Evolutionary conservation across 2,113 vertebrate genomes (phyloP).

Genomic region (Lasiurus borealis): DNA sequence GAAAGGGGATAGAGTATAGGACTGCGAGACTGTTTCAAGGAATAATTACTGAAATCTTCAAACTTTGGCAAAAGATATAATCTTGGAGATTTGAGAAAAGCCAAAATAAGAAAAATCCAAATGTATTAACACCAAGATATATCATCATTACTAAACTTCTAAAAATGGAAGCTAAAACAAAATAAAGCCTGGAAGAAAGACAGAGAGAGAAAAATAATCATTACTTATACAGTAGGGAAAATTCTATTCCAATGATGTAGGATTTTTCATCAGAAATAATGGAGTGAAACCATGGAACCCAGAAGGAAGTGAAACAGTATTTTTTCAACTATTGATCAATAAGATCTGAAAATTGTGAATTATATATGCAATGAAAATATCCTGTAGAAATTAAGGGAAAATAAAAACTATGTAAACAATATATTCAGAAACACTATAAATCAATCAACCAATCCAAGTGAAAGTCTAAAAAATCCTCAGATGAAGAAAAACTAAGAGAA

Average conservation of each 20-base stretch:
- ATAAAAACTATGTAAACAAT: neutral
- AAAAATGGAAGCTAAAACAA: neutral
- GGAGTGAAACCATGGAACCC: neutral
- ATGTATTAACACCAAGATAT: neutral
- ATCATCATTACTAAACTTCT: neutral
- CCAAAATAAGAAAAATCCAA: neutral
- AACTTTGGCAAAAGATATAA: neutral
- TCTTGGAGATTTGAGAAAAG: neutral
- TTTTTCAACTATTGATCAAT: neutral
- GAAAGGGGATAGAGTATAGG: neutral
- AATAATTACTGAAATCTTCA: neutral
- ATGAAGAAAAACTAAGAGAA: neutral
- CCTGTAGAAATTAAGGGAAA: neutral
- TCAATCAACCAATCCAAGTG: neutral
- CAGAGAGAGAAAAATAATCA: neutral
- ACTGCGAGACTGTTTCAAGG: neutral
- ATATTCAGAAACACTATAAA: neutral
- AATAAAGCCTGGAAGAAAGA: neutral
- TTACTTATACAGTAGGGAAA: neutral
- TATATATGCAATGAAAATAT: neutral
- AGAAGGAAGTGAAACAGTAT: neutral
- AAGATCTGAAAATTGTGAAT: neutral
- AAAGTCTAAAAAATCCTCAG: neutral
- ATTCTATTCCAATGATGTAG: neutral
- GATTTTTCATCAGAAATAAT: neutral